Base-by-base conservation (phyloP, 1,140 invertebrate genomes). In the Drosophila virilis region DNA sequence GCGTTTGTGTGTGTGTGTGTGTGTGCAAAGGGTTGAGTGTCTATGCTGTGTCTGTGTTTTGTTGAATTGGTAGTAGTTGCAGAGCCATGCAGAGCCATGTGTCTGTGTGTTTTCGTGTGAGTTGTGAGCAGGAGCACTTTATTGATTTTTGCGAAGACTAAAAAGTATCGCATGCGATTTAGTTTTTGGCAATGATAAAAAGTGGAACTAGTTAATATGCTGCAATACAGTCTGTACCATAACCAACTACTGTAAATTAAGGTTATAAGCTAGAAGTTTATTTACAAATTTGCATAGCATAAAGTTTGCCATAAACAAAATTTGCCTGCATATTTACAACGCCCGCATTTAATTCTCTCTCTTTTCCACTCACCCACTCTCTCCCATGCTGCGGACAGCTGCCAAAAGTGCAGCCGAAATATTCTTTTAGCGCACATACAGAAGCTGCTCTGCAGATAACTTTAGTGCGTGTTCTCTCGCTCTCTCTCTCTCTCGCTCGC, bases 131-230 rank as follows among this genome's bases (percentile, higher is more conserved):
- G 64, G 15, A 69, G 75, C 58, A 52, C 65, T 68, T 79, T 83
- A 83, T 83, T 79, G 80, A 83, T 83, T 83, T 83, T 78, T 76
- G 48, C 65, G 51, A 66, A 35, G 33, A 45, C 55, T 60, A 40
- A 59, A 50, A 70, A 70, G 50, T 15, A 57, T 78, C 38, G 61
- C 70, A 83, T 82, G 79, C 60, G 59, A 70, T 74, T 78, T 15
- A 35, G 37, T 52, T 69, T 65, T 71, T 52, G 69, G 38, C 61
- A 66, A 66, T 57, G 55, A 13, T 32, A 54, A 61, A 69, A 61
- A 45, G 28, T 45, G 13, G 40, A 66, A 40, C 35, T 17, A 45
- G 58, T 8, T 2, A 17, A 35, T n/a, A 17, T 10, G 43, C 22
- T 12, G 12, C 22, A 10, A 32, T 15, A 35, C 32, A 22, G 13